Percentiles rank a stretch among this genome's conserved stretches.
phyloP scores from a whole-genome alignment of 1,140 invertebrate genomes.

The Drosophila sp. region DNA sequence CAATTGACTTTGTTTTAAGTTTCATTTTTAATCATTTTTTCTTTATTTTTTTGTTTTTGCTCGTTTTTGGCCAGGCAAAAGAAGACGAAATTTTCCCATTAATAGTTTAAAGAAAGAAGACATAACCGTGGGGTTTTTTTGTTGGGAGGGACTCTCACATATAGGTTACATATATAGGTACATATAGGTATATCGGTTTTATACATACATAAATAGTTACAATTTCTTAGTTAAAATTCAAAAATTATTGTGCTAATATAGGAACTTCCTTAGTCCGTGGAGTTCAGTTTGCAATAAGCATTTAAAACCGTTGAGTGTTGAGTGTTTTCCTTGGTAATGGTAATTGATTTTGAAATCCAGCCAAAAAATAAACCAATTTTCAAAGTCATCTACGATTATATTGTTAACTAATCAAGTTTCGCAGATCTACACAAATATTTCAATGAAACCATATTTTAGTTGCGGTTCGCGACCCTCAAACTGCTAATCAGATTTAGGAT shows the following conservation, averaged over 20 bases:
- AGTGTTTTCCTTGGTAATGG: conserved; percentile 1
- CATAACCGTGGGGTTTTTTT: conserved; percentile 13
- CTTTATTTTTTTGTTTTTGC: conserved; percentile 35
- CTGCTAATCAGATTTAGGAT: neutral
- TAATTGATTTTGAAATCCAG: conserved; percentile 20
- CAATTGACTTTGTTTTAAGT: conserved; percentile 55
- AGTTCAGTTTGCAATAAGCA: conserved; percentile 32
- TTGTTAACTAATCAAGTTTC: neutral
- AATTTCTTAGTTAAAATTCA: conserved; percentile 48
- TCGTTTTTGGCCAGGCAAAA: conserved; percentile 30
- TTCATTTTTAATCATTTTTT: conserved; percentile 9
- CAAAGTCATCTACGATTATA: too few species aligned
- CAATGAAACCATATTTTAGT: neutral
- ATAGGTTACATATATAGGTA: conserved; percentile 5
- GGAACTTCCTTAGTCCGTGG: conserved; percentile 63
- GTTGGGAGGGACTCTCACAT: conserved; percentile 17
- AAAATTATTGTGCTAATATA: conserved; percentile 78
- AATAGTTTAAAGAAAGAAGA: conserved; percentile 34
- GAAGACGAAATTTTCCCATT: conserved; percentile 37
- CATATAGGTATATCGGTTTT: conserved; percentile 37
- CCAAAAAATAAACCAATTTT: neutral
- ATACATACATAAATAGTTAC: conserved; percentile 44
- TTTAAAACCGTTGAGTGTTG: conserved; percentile 53
- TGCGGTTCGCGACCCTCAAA: neutral
- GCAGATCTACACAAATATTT: neutral